Base-by-base conservation (phyloP, 2,113 vertebrate species). In the Cryptotis parvus region DNA sequence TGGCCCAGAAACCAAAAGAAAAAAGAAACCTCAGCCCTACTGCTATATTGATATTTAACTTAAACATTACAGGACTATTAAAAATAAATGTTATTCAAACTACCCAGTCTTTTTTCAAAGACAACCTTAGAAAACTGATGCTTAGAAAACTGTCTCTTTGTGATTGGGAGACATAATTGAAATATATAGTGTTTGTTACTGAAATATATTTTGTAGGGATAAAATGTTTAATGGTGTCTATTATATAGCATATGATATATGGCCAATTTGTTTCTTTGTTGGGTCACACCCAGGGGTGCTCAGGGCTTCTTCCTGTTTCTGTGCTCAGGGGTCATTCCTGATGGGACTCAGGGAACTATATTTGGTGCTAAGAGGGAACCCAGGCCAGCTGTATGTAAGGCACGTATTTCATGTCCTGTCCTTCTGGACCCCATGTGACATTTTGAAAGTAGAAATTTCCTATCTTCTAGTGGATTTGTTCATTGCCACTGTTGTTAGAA, bases 171-270 rank as follows among this genome's bases (percentile, higher is more conserved):
- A 6, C 90, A 27, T 52, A 39, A 84, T 18, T 22, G n/a, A 93
- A 49, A 68, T 81, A 77, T 61, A 3, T 94, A 82, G 22, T 16
- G 27, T 70, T 92, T 92, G 18, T 39, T 77, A 26, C 39, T 78
- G 45, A 82, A 37, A 39, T 3, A 29, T n/a, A n/a, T n/a, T 88
- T 91, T 94, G 78, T 91, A 33, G 65, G 52, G 9, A 39, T 90
- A 5, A 92, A 45, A 63, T 89, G 5, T 82, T 26, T 87, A 58
- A 70, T 83, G 55, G 58, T 87, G 1, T 43, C 14, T 65, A 65
- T 29, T 65, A 35, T 49, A 72, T 89, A 31, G 49, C 15, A 37
- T 49, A 52, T 91, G 81, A 49, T 37, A 18, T 43, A 55, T 27
- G 27, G 63, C 63, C 10, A 65, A 31, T 29, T 91, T 6, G n/a